A percentile compares a stretch with the other conserved stretches of the same genome.
These are phyloP conservation scores for Drosophila hawaiiensis DNA, from an alignment of 2,888 invertebrate species.

Conservation along the genomic window DNA sequence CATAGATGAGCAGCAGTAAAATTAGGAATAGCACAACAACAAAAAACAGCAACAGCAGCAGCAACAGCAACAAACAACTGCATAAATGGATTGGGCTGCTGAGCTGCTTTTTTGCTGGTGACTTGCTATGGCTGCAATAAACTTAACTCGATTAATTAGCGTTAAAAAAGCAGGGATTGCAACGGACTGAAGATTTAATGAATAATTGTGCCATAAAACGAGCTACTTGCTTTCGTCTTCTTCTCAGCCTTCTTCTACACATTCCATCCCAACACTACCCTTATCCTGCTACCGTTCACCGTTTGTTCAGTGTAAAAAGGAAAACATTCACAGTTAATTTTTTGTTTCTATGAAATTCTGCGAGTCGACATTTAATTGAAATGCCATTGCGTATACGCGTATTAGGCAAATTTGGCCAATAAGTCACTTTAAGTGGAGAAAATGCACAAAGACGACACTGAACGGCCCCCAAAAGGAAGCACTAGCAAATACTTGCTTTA, in stretches of 20 bases:
- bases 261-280: not conserved
- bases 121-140: constrained; percentile 35
- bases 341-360: constrained; percentile 24
- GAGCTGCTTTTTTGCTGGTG: not conserved
- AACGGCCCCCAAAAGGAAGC: not conserved
- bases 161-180: constrained; percentile 47
- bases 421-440: constrained; percentile 13
- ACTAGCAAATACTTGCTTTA: not conserved
- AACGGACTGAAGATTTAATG: constrained; percentile 60
- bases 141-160: constrained; percentile 68
- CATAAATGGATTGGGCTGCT: constrained; percentile 30
- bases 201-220: constrained; percentile 43
- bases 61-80: constrained; percentile 14
- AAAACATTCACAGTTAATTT: constrained; percentile 10
- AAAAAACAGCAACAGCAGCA: not conserved
- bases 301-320: constrained; percentile 17
- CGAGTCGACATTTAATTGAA: constrained; percentile 48
- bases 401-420: constrained; percentile 17
- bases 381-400: constrained; percentile 62
- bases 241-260: not conserved
- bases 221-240: not conserved
- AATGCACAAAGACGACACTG: constrained; percentile 1
- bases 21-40: constrained; percentile 11
- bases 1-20: constrained; percentile 35
- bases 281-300: not conserved